Base-by-base conservation (phyloP, 2,888 invertebrate genomes). In the Mactromeris polynyma region DNA sequence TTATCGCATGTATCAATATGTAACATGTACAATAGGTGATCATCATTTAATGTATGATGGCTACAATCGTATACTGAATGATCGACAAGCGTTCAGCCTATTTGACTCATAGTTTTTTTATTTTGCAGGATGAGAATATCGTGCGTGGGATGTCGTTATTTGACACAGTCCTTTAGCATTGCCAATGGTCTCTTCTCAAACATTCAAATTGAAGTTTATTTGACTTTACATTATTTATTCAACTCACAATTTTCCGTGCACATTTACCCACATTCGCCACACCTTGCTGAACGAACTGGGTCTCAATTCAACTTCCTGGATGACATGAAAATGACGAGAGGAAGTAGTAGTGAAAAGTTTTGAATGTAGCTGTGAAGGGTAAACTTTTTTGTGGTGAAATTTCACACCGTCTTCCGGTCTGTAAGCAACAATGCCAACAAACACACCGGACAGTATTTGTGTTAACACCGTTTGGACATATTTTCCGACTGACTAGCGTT, bases 141-240 rank as follows among this genome's bases (percentile, higher is more conserved):
- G 94, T 95, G 40, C 95, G 96, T 89, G 96, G 96, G 54, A 96
- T 96, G 95, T 93, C 95, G 19, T 94, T 96, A 89, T 96, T 96
- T 87, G 96, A 96, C 91, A 96, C 95, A 79, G 95, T 96, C 64
- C 94, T 96, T n/a, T 96, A 95, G 95, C 94, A 73, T 79, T n/a
- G 38, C 40, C 58, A 38, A 42, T 73, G 79, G 73, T 73, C 73
- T 73, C 73, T 73, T 36, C 73, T 73, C 73, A 73, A 73, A 73
- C 73, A 73, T 73, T 73, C 73, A 73, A 73, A 33, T 73, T 46
- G 26, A 64, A n/a, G 58, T 73, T 73, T 73, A 73, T 73, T 36
- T 73, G 14, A 73, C 73, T 73, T 73, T 73, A 73, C 73, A 73
- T 73, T 73, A 73, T 73, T 73, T 73, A 73, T 33, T 73, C 33